Evolutionary conservation across 2,797 vertebrate genomes (phyloP).

Genomic region (Eidolon dupreanum): DNA sequence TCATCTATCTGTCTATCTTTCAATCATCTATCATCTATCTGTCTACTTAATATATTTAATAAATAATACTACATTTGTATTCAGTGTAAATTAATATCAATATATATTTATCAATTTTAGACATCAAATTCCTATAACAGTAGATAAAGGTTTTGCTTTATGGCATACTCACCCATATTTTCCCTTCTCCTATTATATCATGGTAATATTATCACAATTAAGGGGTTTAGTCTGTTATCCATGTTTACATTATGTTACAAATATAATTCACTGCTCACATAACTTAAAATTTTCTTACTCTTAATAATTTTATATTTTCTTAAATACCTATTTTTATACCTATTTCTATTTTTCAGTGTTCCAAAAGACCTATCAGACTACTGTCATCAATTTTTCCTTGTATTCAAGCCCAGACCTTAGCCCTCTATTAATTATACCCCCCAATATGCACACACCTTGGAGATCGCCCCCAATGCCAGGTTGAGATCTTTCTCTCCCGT

Average conservation of each 20-base stretch:
- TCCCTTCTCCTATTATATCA: background rate
- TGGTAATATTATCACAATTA: background rate
- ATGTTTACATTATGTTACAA: background rate
- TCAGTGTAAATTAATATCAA: background rate
- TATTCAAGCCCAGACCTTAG: background rate
- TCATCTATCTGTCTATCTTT: background rate
- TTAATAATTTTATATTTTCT: background rate
- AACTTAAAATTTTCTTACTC: background rate
- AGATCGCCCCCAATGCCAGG: accelerated
- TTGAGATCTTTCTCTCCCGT: accelerated
- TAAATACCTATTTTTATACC: background rate
- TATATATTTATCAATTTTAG: background rate
- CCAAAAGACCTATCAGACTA: background rate
- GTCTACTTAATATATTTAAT: background rate
- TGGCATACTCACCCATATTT: background rate
- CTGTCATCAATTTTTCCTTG: background rate
- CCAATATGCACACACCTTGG: no score
- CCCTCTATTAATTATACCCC: background rate
- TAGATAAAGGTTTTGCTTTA: background rate
- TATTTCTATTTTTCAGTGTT: background rate
- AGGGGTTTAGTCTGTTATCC: background rate
- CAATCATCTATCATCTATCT: background rate
- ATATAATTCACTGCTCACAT: background rate
- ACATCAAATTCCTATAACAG: background rate
- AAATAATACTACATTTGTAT: background rate